phyloP scores from a whole-genome alignment of 2,888 invertebrate species.

The Carpatolechia fugitivella region DNA sequence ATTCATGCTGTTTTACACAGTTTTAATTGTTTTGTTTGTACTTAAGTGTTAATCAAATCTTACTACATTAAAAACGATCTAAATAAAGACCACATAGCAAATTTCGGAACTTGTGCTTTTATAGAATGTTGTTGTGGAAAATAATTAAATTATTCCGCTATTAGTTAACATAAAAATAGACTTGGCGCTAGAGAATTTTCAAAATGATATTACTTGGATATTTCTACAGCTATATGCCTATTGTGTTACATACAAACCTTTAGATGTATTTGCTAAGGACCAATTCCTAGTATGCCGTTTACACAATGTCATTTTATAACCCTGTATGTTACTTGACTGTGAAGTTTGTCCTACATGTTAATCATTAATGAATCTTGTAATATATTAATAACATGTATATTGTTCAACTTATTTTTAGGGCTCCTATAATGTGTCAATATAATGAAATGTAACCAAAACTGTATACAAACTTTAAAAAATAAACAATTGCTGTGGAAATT shows the following conservation, averaged over 20 bases:
- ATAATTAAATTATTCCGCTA: background rate
- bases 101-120: conserved; percentile 8
- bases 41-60: background rate
- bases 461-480: conserved; percentile 74
- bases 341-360: conserved; percentile 48
- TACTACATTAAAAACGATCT: background rate
- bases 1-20: background rate
- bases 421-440: conserved; percentile 72
- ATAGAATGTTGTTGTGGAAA: conserved; percentile 9
- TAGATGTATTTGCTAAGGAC: conserved; percentile 58
- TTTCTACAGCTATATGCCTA: conserved; percentile 31
- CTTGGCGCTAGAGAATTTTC: conserved; percentile 32
- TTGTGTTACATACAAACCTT: conserved; percentile 37
- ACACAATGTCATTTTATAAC: conserved; percentile 55
- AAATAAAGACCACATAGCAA: background rate
- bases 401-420: conserved; percentile 71
- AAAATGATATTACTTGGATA: conserved; percentile 52
- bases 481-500: conserved; percentile 67
- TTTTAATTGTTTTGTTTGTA: background rate
- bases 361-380: conserved; percentile 67
- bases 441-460: conserved; percentile 77
- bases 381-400: conserved; percentile 70
- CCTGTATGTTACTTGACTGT: conserved; percentile 52
- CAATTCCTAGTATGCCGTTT: conserved; percentile 52
- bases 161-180: conserved; percentile 22